Base-by-base conservation (phyloP, 37 sponge, comb jelly and placozoan species). In the Mnemiopsis leidyi region DNA sequence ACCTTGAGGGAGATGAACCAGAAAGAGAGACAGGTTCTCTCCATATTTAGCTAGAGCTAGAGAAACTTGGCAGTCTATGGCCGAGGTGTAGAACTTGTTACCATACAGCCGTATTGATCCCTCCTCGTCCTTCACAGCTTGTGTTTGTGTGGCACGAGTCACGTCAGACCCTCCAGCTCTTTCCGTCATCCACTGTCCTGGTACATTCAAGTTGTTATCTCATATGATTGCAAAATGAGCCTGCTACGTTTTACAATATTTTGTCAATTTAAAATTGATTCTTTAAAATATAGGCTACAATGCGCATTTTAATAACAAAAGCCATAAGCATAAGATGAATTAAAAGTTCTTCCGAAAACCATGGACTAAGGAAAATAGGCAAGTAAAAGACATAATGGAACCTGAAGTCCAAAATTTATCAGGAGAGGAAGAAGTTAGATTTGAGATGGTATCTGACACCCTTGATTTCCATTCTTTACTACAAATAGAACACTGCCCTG, bases 171-270 rank as follows among this genome's bases (percentile, higher is more conserved):
- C 99, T 37, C 99, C 99, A 61, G 85, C 40, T 37, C 93, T 93
- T 88, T 98, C 99, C 29, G 99, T 98, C 99, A 98, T 98, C 99
- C 99, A 98, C 92, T 98, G 99, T 23, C 99, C 99, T 68, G 97
- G n/a, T n/a, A n/a, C n/a, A n/a, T n/a, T n/a, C n/a, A n/a, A n/a
- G n/a, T n/a, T n/a, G n/a, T n/a, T n/a, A n/a, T n/a, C n/a, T n/a
- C n/a, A n/a, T n/a, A n/a, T n/a, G n/a, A n/a, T n/a, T n/a, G n/a
- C n/a, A n/a, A n/a, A n/a, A n/a, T n/a, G n/a, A n/a, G n/a, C n/a
- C n/a, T n/a, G n/a, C n/a, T n/a, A n/a, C n/a, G n/a, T n/a, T n/a
- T n/a, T n/a, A n/a, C n/a, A n/a, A n/a, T n/a, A n/a, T n/a, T n/a
- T n/a, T n/a, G n/a, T n/a, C n/a, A n/a, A n/a, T n/a, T n/a, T n/a